Base-by-base conservation (phyloP, 2,797 vertebrate species). In the Onychomys torridus region DNA sequence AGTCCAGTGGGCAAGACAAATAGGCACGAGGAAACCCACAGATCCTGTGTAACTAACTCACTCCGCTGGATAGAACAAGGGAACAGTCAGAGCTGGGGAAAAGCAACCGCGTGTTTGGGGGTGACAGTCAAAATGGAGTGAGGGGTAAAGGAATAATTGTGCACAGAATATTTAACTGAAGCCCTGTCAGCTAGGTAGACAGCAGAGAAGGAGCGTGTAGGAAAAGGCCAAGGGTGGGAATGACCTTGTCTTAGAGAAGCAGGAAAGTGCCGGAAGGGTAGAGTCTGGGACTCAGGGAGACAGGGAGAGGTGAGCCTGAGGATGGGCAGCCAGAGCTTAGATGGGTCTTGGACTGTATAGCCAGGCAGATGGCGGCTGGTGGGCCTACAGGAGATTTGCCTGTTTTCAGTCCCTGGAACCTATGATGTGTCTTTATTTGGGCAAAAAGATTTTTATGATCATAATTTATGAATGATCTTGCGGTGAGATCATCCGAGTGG, bases 401-500 rank as follows among this genome's bases (percentile, higher is more conserved):
- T 32, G 17, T 71, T 34, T 34, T 14, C 87, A 25, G 86, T 78
- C n/a, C 14, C 67, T 77, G 43, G 37, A 86, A 57, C 61, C 61
- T 73, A 9, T 43, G 16, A 49, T 83, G 25, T 76, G 73, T 77
- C 71, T n/a, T 37, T 40, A 34, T 71, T 73, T 71, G 25, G 29
- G n/a, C 7, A 9, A 61, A 29, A 77, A 55, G n/a, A 0, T 84
- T 37, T 95, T 93, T 32, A 25, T 71, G 82, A 23, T 49, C 52
- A 25, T 67, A 69, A 43, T 63, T 86, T 90, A 96, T 52, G 73
- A 46, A 96, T 52, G 73, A 46, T 93, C 46, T 92, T 23, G 52
- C 55, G 37, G 55, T 87, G 63, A 90, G 59, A 63, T 81, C 6
- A 67, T 23, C 32, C 69, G 32, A 43, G 52, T 92, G 59, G 23